Conservation (phyloP, 2,113 vertebrate species). For the Nipponia nippon region DNA sequence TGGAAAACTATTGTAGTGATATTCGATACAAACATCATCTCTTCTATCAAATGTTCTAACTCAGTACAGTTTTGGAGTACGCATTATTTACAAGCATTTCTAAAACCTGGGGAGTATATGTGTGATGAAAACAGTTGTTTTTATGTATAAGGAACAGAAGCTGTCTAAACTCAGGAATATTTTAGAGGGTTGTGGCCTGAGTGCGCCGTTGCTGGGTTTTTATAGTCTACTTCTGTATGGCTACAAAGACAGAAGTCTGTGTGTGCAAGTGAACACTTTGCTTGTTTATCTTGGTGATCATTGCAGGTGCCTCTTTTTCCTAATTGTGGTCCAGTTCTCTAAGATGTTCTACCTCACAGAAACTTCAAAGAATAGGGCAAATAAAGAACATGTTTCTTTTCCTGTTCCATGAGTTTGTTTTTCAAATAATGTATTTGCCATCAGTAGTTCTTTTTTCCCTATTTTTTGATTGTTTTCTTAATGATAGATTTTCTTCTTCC, state of each 20-base stretch:
- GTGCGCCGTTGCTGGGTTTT: neutral
- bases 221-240: neutral
- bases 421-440: neutral
- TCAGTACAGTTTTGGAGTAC: neutral
- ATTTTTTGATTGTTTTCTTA: neutral
- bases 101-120: neutral
- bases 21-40: neutral
- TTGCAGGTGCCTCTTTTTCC: neutral
- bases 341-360: neutral
- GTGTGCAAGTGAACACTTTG: neutral
- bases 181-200: neutral
- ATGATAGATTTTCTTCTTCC: neutral
- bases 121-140: neutral
- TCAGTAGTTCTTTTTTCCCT: neutral
- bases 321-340: neutral
- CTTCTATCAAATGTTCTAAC: neutral
- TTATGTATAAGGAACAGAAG: neutral
- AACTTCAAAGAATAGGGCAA: neutral
- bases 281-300: neutral
- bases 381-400: neutral
- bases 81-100: neutral
- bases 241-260: neutral
- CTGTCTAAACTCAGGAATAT: neutral
- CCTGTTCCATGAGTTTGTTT: neutral
- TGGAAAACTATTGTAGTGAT: neutral